phyloP scores from a whole-genome alignment of 2,888 invertebrate species.

The Muscina levida region DNA sequence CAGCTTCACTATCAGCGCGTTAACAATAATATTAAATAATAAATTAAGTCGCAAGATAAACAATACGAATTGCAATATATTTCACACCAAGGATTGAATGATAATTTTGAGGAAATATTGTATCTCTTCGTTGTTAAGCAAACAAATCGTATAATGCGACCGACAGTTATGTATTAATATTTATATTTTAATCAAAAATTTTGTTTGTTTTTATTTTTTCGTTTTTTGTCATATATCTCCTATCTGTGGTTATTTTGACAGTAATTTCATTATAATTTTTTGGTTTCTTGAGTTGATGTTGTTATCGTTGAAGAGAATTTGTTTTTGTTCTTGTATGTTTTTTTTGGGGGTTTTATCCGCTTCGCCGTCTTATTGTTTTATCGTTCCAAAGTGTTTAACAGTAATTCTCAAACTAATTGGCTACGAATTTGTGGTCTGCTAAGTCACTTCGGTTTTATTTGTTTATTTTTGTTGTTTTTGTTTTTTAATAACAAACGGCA shows the following conservation, averaged over 20 bases:
- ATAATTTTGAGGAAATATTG: no score
- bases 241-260: constrained; percentile 4
- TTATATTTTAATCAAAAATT: no score
- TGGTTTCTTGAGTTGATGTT: no score
- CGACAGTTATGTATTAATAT: no score
- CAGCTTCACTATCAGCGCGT: neutral
- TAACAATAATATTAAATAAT: neutral
- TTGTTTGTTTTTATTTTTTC: no score
- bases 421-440: constrained; percentile 68
- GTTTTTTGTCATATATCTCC: neutral
- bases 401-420: constrained; percentile 78
- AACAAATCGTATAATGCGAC: no score
- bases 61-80: no score
- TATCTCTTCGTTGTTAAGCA: no score
- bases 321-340: neutral
- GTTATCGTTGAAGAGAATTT: constrained; percentile 22
- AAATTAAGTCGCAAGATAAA: neutral
- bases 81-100: no score
- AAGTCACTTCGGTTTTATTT: constrained; percentile 70
- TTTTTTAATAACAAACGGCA: constrained; percentile 44
- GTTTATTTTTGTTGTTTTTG: constrained; percentile 31
- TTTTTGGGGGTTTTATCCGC: constrained; percentile 11
- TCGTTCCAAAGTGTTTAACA: constrained; percentile 75
- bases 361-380: constrained; percentile 47
- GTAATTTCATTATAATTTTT: constrained; percentile 3